Percentiles rank a stretch among this genome's conserved stretches.
Conservation (phyloP, 2,797 vertebrate genomes). For the Astyanax mexicanus region DNA sequence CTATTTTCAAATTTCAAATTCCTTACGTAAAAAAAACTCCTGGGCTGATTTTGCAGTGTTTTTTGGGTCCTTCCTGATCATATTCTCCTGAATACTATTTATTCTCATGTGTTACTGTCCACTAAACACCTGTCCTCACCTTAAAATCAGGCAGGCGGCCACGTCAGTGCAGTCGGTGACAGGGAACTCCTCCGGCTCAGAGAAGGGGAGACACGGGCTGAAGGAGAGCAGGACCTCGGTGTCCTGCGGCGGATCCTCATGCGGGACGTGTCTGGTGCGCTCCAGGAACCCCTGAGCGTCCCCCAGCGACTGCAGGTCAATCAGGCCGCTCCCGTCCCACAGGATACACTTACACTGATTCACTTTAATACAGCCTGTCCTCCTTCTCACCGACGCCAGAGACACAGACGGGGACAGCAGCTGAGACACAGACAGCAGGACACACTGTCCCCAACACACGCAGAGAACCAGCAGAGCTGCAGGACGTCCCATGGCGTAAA, state of each 20-base stretch:
- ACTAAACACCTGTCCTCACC: conserved; percentile 48
- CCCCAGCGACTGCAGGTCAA: conserved; percentile 72
- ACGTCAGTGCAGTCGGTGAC: conserved; percentile 66
- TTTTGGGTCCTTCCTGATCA: background rate
- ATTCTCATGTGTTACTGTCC: background rate
- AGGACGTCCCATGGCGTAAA: conserved; percentile 8
- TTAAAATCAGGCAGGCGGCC: conserved; percentile 70
- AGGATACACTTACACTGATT: conserved; percentile 80
- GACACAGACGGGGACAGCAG: background rate
- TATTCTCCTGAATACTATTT: too few relatives aligned
- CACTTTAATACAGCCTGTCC: conserved; percentile 75
- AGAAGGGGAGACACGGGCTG: conserved; percentile 78
- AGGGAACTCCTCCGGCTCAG: conserved; percentile 64
- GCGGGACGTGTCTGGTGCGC: conserved; percentile 48
- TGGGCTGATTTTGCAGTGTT: too few relatives aligned
- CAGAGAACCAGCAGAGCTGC: background rate
- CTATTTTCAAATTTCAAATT: too few relatives aligned
- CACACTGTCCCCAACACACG: background rate
- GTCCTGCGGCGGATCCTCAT: background rate
- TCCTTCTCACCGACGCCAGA: background rate
- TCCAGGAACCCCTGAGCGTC: conserved; percentile 70
- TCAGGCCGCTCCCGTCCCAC: conserved; percentile 78
- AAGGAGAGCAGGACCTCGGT: conserved; percentile 69
- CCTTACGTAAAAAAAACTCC: too few relatives aligned
- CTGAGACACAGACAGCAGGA: background rate